Evolutionary conservation across 92 coral and sea anemone species (phyloP).

Genomic region (Ricordea florida): DNA sequence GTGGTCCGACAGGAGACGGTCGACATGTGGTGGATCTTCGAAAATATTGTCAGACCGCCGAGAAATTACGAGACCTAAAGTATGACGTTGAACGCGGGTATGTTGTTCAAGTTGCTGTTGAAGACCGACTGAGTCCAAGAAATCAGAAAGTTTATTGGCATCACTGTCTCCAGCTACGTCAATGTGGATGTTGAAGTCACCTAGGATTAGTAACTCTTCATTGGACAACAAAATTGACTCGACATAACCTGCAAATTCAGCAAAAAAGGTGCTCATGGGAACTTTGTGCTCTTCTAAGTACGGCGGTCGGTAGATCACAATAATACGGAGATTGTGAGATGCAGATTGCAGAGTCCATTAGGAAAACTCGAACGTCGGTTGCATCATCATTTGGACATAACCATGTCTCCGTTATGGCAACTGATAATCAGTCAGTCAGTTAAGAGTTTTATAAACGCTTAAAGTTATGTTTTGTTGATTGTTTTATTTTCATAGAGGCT

Average conservation of each 20-base stretch:
- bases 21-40: conserved; percentile 1
- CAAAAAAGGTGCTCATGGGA: conserved; percentile 35
- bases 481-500: too few species aligned
- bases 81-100: conserved; percentile 28
- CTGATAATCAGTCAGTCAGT: too few species aligned
- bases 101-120: conserved; percentile 27
- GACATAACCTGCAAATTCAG: conserved; percentile 53
- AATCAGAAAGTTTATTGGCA: conserved; percentile 13
- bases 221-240: conserved; percentile 45
- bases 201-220: conserved; percentile 43
- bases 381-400: too few species aligned
- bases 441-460: too few species aligned
- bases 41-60: conserved; percentile 23
- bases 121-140: conserved; percentile 31
- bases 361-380: too few species aligned
- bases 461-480: too few species aligned
- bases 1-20: conserved; percentile 42
- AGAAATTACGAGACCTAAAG: conserved; percentile 18
- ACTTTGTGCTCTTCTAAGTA: conserved; percentile 43
- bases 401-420: too few species aligned
- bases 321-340: conserved; percentile 22
- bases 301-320: conserved; percentile 48
- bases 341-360: background rate
- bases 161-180: conserved; percentile 38
- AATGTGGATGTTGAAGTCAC: conserved; percentile 58